These are phyloP conservation scores for Clarias macrocephalus DNA, from an alignment of 2,113 vertebrate species.

Conservation along the genomic window DNA sequence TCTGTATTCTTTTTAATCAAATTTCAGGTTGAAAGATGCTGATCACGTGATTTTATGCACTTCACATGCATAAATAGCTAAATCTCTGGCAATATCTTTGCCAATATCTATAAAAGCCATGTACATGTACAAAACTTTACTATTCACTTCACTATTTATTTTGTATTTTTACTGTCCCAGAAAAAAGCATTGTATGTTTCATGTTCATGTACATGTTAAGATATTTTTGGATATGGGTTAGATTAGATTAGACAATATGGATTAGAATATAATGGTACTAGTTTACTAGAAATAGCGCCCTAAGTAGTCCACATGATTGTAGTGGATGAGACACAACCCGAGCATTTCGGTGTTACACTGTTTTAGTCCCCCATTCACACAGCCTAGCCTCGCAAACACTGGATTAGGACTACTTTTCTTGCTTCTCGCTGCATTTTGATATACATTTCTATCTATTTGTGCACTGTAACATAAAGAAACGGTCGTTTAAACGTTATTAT, in stretches of 20 bases:
- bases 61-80: too few relatives aligned
- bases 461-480: not conserved
- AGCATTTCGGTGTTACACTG: conserved; percentile 28
- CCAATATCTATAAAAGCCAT: too few relatives aligned
- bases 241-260: not conserved
- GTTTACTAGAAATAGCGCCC: not conserved
- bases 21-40: too few relatives aligned
- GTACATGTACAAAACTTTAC: too few relatives aligned
- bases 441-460: not conserved
- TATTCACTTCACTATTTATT: too few relatives aligned
- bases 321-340: conserved; percentile 7
- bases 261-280: not conserved
- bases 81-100: too few relatives aligned
- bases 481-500: not conserved
- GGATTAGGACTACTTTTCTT: not conserved
- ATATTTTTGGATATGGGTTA: too few relatives aligned
- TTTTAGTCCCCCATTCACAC: conserved; percentile 31
- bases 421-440: not conserved
- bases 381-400: not conserved
- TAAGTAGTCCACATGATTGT: not conserved
- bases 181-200: too few relatives aligned
- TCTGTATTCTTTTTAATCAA: too few relatives aligned
- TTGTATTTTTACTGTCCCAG: too few relatives aligned
- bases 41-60: too few relatives aligned
- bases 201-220: too few relatives aligned